Conservation (phyloP, 92 coral and sea anemone genomes). For the Zoanthus solanderi region DNA sequence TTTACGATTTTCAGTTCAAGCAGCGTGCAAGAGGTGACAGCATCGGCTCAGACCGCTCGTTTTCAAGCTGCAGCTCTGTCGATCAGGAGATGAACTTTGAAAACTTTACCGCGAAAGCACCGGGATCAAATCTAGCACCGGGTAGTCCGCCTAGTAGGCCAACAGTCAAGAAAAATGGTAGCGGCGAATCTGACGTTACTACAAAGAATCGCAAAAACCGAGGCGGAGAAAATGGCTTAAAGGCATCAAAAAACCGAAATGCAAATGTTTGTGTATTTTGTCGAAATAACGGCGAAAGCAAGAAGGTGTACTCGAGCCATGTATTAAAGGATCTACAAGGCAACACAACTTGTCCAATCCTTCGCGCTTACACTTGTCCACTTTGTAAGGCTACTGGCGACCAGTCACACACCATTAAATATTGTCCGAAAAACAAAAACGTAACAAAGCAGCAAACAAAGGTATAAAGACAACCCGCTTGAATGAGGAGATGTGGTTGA, state of each 20-base stretch:
- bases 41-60: slow-evolving; percentile 93
- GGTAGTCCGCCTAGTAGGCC: slow-evolving; percentile 76
- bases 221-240: slow-evolving; percentile 64
- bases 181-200: slow-evolving; percentile 76
- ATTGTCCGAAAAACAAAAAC: slow-evolving; percentile 97
- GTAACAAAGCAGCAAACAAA: slow-evolving; percentile 67
- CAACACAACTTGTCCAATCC: slow-evolving; percentile 94
- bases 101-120: slow-evolving; percentile 75
- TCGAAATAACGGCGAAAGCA: slow-evolving; percentile 99
- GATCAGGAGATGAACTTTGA: slow-evolving; percentile 89
- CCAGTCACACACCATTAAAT: slow-evolving; percentile 98
- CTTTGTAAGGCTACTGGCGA: slow-evolving; percentile 97
- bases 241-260: slow-evolving; percentile 81
- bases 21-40: slow-evolving; percentile 94
- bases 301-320: slow-evolving; percentile 97
- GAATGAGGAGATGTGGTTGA: neutral
- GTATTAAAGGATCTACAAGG: slow-evolving; percentile 96
- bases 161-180: slow-evolving; percentile 53
- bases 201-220: slow-evolving; percentile 88
- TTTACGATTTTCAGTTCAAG: slow-evolving; percentile 86
- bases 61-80: slow-evolving; percentile 91
- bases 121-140: slow-evolving; percentile 87
- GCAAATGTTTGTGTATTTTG: slow-evolving; percentile 99
- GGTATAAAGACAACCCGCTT: neutral
- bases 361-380: slow-evolving; percentile 98